phyloP scores from a whole-genome alignment of 2,888 invertebrate species.

The Brassicogethes aeneus region DNA sequence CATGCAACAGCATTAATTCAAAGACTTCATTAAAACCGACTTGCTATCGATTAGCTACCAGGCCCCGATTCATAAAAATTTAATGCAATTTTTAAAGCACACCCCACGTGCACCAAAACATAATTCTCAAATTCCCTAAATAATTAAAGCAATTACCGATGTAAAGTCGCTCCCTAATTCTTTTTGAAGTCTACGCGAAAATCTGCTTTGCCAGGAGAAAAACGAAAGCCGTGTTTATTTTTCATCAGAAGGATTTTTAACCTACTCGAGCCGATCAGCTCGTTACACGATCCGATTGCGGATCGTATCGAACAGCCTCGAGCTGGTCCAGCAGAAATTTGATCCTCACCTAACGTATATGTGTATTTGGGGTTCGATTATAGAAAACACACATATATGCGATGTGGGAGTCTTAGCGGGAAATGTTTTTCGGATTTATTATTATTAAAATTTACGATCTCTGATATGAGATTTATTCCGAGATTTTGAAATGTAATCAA shows the following conservation, averaged over 20 bases:
- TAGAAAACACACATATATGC: constrained; percentile 37
- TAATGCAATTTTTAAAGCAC: background rate
- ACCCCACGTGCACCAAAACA: background rate
- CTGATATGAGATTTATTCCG: too few relatives aligned
- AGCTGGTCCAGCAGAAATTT: constrained; percentile 25
- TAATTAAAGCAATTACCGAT: constrained; percentile 34
- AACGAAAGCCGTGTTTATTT: constrained; percentile 39
- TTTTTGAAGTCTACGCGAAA: constrained; percentile 29
- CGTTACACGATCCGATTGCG: constrained; percentile 10
- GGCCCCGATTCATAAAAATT: background rate
- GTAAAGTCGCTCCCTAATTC: constrained; percentile 25
- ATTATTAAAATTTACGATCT: constrained; percentile 1
- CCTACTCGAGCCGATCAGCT: constrained; percentile 29
- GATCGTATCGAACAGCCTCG: constrained; percentile 6
- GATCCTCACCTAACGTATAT: constrained; percentile 37
- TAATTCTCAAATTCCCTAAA: constrained; percentile 8
- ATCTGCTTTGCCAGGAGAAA: constrained; percentile 26
- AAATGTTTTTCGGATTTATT: constrained; percentile 7
- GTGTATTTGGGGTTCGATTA: constrained; percentile 39
- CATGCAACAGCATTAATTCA: too few relatives aligned
- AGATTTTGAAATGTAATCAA: too few relatives aligned
- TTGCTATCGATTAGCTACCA: background rate
- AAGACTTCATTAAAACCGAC: too few relatives aligned
- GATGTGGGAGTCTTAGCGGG: constrained; percentile 20
- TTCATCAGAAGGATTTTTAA: constrained; percentile 40